A percentile compares a stretch with the other conserved stretches of the same genome.
Conservation (phyloP, 2,113 vertebrate species). For the Butastur rufipennis region DNA sequence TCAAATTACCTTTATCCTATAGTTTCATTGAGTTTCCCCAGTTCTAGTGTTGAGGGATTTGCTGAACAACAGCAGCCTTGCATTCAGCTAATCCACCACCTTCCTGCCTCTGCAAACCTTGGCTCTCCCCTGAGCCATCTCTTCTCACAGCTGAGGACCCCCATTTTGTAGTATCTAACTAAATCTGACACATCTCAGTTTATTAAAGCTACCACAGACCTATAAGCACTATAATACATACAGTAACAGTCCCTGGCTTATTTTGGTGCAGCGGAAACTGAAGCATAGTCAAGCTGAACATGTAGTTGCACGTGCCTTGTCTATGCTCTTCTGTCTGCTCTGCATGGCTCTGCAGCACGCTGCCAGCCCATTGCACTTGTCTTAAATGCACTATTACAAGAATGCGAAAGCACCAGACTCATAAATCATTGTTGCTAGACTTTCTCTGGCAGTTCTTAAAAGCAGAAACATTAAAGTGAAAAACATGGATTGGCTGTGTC, state of each 20-base stretch:
- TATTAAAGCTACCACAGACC: neutral
- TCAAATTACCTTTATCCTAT: neutral
- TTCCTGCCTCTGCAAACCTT: neutral
- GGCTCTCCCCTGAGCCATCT: neutral
- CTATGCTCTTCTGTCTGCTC: neutral
- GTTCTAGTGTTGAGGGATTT: neutral
- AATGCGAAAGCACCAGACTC: neutral
- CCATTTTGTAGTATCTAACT: neutral
- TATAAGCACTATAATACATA: neutral
- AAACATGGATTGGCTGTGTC: neutral
- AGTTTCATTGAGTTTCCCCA: neutral
- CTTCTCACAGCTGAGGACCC: fast-evolving
- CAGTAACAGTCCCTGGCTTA: neutral
- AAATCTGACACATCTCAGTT: neutral
- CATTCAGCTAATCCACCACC: neutral
- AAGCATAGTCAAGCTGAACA: neutral
- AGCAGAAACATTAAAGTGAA: neutral
- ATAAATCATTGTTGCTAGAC: neutral
- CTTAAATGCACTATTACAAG: neutral
- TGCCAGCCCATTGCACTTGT: neutral
- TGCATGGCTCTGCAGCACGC: neutral
- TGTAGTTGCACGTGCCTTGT: fast-evolving
- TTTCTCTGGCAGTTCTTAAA: neutral
- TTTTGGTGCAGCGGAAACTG: neutral
- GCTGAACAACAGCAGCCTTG: neutral